Percentiles rank a stretch among this genome's conserved stretches.
Evolutionary conservation across 2,797 vertebrate species (phyloP).

Genomic region (Novumbra hubbsi): DNA sequence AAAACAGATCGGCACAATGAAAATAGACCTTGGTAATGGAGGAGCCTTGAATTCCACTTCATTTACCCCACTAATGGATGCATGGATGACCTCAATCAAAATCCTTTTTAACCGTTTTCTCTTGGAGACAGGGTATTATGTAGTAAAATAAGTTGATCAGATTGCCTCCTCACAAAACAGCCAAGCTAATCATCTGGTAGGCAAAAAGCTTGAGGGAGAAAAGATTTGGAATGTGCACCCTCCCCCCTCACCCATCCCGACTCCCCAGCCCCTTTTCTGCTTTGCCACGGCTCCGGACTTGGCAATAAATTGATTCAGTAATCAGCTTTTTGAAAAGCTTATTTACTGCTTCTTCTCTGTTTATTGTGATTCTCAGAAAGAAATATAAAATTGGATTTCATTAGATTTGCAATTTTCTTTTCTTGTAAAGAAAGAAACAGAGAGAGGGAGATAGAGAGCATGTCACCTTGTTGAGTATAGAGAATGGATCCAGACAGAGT

Average conservation of each 20-base stretch:
- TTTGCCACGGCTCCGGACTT: slow-evolving; percentile 75
- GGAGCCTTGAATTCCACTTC: slow-evolving; percentile 78
- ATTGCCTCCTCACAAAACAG: slow-evolving; percentile 77
- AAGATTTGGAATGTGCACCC: slow-evolving; percentile 73
- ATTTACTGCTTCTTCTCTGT: slow-evolving; percentile 83
- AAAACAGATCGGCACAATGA: slow-evolving; percentile 59
- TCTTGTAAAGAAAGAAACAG: slow-evolving; percentile 64
- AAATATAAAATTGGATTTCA: slow-evolving; percentile 83
- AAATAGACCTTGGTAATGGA: slow-evolving; percentile 73
- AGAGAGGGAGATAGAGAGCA: slow-evolving; percentile 35
- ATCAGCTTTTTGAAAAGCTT: slow-evolving; percentile 85
- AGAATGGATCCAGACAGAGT: slow-evolving; percentile 66
- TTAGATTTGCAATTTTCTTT: slow-evolving; percentile 79
- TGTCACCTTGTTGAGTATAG: slow-evolving; percentile 68
- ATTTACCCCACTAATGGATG: slow-evolving; percentile 82
- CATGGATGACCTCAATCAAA: slow-evolving; percentile 87
- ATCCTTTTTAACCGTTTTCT: slow-evolving; percentile 75
- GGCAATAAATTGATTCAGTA: slow-evolving; percentile 83
- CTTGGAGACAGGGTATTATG: slow-evolving; percentile 65
- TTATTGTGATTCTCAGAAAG: slow-evolving; percentile 80
- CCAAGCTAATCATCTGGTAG: slow-evolving; percentile 78
- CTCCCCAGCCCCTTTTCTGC: slow-evolving; percentile 60
- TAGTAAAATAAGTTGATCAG: slow-evolving; percentile 81
- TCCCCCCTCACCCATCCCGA: slow-evolving; percentile 37
- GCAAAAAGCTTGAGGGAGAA: slow-evolving; percentile 79